Percentiles rank a stretch among this genome's conserved stretches.
phyloP scores from a whole-genome alignment of 1,140 invertebrate genomes.

The Drosophila albomicans region DNA sequence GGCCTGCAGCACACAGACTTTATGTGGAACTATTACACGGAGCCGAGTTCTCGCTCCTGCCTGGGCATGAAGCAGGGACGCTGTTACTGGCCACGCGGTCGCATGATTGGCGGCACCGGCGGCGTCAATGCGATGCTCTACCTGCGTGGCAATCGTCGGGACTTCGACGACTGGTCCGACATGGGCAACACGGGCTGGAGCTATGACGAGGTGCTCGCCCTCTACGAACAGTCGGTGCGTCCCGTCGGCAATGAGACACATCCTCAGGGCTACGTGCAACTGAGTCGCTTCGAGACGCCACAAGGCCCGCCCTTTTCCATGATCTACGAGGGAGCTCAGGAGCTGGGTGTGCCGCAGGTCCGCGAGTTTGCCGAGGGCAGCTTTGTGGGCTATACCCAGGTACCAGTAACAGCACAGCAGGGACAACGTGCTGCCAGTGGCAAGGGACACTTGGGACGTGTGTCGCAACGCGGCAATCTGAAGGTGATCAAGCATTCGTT shows the following conservation, averaged over 20 bases:
- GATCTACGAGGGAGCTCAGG: constrained; percentile 38
- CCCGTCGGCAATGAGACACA: constrained; percentile 78
- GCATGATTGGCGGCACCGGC: constrained; percentile 91
- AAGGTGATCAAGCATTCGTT: constrained; percentile 88
- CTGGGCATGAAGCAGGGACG: constrained; percentile 85
- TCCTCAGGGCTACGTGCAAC: constrained; percentile 54
- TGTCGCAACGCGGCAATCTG: constrained; percentile 87
- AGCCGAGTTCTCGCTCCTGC: constrained; percentile 87
- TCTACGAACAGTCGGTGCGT: constrained; percentile 83
- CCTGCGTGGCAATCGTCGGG: constrained; percentile 64
- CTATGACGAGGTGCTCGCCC: constrained; percentile 71
- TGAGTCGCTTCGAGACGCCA: constrained; percentile 69
- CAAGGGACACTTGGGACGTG: constrained; percentile 53
- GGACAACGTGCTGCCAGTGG: constrained; percentile 88
- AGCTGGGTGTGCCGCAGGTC: constrained; percentile 55
- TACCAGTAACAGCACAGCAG: constrained; percentile 85
- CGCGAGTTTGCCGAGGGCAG: constrained; percentile 77
- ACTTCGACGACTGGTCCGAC: constrained; percentile 88
- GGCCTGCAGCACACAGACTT: constrained; percentile 85
- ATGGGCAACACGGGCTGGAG: constrained; percentile 85
- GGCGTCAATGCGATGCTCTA: constrained; percentile 91
- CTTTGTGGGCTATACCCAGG: constrained; percentile 86
- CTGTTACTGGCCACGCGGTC: constrained; percentile 89
- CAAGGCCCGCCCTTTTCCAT: constrained; percentile 48
- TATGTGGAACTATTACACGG: constrained; percentile 89